phyloP scores from a whole-genome alignment of 2,797 vertebrate genomes.

The Fistularia commersonii region DNA sequence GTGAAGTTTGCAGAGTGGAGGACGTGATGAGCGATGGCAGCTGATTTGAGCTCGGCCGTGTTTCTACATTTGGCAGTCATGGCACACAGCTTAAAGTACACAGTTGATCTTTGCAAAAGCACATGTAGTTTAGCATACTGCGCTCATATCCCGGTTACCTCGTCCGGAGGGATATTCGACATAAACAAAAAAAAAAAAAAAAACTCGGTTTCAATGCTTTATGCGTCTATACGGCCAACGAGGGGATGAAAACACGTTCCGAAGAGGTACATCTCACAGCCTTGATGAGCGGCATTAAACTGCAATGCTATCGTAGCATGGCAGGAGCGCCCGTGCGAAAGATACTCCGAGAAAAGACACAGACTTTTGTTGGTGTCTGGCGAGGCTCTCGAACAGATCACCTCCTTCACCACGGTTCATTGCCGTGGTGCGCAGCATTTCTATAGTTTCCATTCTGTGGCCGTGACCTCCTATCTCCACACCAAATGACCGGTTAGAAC shows the following conservation, averaged over 20 bases:
- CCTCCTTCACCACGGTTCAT: constrained; percentile 36
- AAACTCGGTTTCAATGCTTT: constrained; percentile 14
- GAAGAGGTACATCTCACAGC: too few species aligned
- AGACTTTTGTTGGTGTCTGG: constrained; percentile 17
- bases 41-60: constrained; percentile 43
- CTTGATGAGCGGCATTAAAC: too few species aligned
- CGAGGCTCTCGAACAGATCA: constrained; percentile 32
- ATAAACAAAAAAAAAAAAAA: constrained; percentile 19
- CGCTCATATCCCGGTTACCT: constrained; percentile 11
- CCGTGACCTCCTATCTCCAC: constrained; percentile 63
- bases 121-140: constrained; percentile 19
- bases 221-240: constrained; percentile 7
- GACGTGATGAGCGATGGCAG: constrained; percentile 58
- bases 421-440: constrained; percentile 34
- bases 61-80: constrained; percentile 38
- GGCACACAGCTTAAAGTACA: constrained; percentile 12
- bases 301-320: constrained; percentile 6
- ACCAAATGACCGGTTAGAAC: constrained; percentile 71
- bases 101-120: constrained; percentile 39
- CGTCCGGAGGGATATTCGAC: constrained; percentile 22
- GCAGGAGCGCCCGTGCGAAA: background rate
- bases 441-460: constrained; percentile 52
- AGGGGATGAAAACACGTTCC: background rate
- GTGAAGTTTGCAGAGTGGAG: constrained; percentile 36
- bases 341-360: too few species aligned